Evolutionary conservation across 1,140 invertebrate species (phyloP).

Genomic region (Tenebrio molitor): DNA sequence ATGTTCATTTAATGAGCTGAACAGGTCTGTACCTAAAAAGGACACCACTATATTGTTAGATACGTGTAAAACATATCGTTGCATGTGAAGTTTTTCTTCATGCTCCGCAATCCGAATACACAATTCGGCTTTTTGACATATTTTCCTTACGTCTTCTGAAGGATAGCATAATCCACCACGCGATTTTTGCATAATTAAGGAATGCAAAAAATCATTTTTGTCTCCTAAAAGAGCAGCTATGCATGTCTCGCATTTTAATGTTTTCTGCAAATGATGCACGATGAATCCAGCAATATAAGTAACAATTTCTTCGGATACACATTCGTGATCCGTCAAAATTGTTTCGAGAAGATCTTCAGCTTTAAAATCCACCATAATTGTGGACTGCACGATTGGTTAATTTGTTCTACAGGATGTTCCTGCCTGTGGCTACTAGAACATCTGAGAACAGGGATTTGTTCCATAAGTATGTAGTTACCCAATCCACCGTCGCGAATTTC

Average conservation of each 20-base stretch:
- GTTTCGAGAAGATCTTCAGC: background rate
- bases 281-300: conserved; percentile 9
- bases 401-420: background rate
- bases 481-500: conserved; percentile 40
- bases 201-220: background rate
- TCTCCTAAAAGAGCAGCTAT: background rate
- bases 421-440: background rate
- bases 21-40: background rate
- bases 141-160: no score
- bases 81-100: background rate
- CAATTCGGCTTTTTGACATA: background rate
- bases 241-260: conserved; percentile 1
- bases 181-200: conserved; percentile 10
- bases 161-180: background rate
- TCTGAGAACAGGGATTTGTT: background rate
- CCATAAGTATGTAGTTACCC: background rate
- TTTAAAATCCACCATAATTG: background rate
- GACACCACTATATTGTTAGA: background rate
- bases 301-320: background rate
- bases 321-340: background rate
- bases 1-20: background rate
- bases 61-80: background rate
- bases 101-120: background rate
- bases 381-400: background rate
- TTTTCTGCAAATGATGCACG: background rate